Percentiles rank a stretch among this genome's conserved stretches.
Evolutionary conservation across 2,888 invertebrate genomes (phyloP).

Genomic region (Creontiades dilutus): DNA sequence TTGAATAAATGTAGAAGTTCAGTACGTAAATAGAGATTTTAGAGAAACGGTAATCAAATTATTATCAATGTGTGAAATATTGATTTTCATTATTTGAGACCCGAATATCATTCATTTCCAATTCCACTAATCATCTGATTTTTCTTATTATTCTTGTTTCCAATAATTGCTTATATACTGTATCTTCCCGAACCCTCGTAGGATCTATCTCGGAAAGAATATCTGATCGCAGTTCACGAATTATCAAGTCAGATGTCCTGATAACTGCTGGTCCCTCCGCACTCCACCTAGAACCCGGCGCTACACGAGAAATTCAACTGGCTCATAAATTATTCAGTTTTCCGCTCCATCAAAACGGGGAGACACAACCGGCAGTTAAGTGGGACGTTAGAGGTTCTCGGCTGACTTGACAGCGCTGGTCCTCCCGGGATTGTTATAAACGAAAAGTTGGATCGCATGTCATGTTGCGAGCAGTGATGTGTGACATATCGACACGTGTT

Average conservation of each 20-base stretch:
- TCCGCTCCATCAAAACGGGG: conserved; percentile 30
- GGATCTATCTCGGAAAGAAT: background rate
- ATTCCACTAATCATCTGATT: no score
- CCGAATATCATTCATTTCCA: no score
- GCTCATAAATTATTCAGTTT: conserved; percentile 27
- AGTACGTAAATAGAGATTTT: no score
- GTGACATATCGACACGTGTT: no score
- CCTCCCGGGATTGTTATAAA: background rate
- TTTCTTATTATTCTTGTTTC: no score
- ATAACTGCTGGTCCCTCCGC: conserved; percentile 33
- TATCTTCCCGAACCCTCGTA: background rate
- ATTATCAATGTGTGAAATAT: no score
- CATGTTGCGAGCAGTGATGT: no score
- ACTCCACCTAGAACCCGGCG: background rate
- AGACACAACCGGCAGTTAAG: background rate
- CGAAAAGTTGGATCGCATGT: background rate
- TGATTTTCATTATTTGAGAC: no score
- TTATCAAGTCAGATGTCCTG: conserved; percentile 39
- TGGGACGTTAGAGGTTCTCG: conserved; percentile 14
- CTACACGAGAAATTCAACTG: conserved; percentile 36
- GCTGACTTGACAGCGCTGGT: conserved; percentile 12
- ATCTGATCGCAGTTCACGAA: background rate
- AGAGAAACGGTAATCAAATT: no score
- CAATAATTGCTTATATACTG: background rate
- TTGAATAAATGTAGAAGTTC: no score